These are phyloP conservation scores for Lanius ludovicianus DNA, from an alignment of 2,113 vertebrate genomes.

Conservation along the genomic window DNA sequence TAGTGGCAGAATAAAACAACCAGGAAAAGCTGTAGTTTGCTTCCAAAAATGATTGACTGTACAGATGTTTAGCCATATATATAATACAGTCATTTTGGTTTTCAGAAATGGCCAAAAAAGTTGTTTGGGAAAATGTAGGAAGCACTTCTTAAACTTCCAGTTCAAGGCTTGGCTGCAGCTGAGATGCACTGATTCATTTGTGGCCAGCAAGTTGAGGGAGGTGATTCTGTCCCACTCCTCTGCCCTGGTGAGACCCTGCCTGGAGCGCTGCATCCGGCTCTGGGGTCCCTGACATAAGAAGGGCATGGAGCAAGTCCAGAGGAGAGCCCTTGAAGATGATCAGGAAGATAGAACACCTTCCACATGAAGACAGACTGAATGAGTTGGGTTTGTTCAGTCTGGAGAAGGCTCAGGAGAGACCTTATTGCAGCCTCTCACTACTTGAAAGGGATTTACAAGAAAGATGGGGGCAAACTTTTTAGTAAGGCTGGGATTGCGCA, in stretches of 20 bases:
- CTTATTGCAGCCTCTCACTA: not conserved
- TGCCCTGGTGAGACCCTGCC: not conserved
- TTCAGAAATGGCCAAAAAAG: not conserved
- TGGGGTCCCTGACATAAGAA: no score
- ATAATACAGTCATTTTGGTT: not conserved
- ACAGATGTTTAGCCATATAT: not conserved
- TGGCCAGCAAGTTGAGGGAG: not conserved
- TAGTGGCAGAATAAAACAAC: not conserved
- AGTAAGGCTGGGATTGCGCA: not conserved
- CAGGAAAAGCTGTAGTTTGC: not conserved
- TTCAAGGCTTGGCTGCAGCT: not conserved
- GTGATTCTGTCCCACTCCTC: accelerated
- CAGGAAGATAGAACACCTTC: not conserved
- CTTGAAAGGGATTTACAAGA: not conserved
- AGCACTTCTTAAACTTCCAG: not conserved
- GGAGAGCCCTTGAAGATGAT: no score
- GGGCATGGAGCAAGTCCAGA: not conserved
- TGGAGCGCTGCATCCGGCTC: not conserved
- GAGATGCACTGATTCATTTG: not conserved
- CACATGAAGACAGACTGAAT: not conserved
- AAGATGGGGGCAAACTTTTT: not conserved
- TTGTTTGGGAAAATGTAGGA: not conserved
- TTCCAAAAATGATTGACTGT: not conserved
- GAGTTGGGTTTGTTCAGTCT: not conserved
- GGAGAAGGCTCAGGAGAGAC: not conserved